A percentile compares a stretch with the other conserved stretches of the same genome.
These are phyloP conservation scores for Hexactinellida sp. DNA, from an alignment of 37 sponge, comb jelly and placozoan species.

Conservation along the genomic window DNA sequence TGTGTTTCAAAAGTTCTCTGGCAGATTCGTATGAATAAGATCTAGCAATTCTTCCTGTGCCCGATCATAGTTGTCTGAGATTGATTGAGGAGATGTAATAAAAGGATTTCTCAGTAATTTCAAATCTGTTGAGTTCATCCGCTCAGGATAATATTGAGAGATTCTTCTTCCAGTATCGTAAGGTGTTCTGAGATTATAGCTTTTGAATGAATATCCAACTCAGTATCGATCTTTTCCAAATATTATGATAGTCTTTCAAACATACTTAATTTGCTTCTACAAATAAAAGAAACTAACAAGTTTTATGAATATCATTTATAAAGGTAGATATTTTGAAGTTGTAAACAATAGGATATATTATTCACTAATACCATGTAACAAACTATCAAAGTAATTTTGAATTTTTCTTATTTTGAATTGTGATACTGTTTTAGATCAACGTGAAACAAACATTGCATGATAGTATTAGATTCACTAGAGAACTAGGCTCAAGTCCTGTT, in stretches of 20 bases:
- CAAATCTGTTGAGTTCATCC: constrained; percentile 3
- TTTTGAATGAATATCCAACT: constrained; percentile 5
- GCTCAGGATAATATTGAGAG: constrained; percentile 8
- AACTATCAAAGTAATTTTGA: no score
- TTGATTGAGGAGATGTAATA: constrained; percentile 6
- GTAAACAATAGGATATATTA: no score
- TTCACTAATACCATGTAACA: no score
- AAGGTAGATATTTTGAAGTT: no score
- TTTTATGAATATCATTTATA: no score
- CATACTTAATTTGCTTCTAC: neutral
- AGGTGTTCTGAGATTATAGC: neutral
- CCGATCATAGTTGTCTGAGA: constrained; percentile 12
- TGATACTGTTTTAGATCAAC: no score
- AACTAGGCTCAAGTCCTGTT: no score
- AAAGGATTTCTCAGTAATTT: constrained; percentile 13
- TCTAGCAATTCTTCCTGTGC: constrained; percentile 7
- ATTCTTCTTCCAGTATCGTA: neutral
- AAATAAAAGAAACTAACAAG: no score
- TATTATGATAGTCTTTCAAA: neutral
- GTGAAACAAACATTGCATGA: no score
- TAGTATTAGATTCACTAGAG: no score
- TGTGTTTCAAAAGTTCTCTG: constrained; percentile 11
- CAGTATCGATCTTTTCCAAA: neutral
- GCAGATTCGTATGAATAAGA: constrained; percentile 10
- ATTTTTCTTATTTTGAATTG: no score